A percentile compares a stretch with the other conserved stretches of the same genome.
phyloP scores from a whole-genome alignment of 2,888 invertebrate species.

The Loripinus fragilis region DNA sequence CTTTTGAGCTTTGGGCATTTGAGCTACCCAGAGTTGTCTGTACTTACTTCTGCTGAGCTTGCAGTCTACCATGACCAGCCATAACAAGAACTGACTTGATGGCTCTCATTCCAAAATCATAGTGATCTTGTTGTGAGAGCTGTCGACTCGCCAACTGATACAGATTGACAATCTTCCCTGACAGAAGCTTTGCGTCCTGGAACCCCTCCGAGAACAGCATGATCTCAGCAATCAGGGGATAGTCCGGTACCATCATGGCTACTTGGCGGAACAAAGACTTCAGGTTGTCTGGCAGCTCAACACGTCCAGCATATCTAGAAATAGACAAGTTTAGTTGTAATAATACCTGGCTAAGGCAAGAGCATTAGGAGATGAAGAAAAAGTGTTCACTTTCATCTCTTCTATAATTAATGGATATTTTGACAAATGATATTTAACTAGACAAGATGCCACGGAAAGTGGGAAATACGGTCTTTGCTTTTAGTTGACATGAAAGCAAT shows the following conservation, averaged over 20 bases:
- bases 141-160: constrained; percentile 83
- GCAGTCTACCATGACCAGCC: constrained; percentile 82
- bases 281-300: constrained; percentile 83
- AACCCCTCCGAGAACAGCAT: constrained; percentile 83
- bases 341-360: too few species aligned
- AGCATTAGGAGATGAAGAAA: too few species aligned
- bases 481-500: too few species aligned
- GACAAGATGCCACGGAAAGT: too few species aligned
- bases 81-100: constrained; percentile 83
- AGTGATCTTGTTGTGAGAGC: constrained; percentile 83
- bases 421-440: too few species aligned
- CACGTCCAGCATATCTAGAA: constrained; percentile 82
- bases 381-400: too few species aligned
- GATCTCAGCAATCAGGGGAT: constrained; percentile 82
- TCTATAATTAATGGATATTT: too few species aligned
- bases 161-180: constrained; percentile 83
- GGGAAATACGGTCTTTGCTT: too few species aligned
- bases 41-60: constrained; percentile 76
- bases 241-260: constrained; percentile 84
- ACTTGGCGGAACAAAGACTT: constrained; percentile 83
- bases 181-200: constrained; percentile 80
- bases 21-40: too few species aligned
- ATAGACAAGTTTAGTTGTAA: too few species aligned
- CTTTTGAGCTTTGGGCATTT: too few species aligned
- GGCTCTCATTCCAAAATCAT: constrained; percentile 83